Evolutionary conservation across 2,888 invertebrate species (phyloP), one percentile per base, ranked within the genome.

Genomic region (Tribolium freemani): DNA sequence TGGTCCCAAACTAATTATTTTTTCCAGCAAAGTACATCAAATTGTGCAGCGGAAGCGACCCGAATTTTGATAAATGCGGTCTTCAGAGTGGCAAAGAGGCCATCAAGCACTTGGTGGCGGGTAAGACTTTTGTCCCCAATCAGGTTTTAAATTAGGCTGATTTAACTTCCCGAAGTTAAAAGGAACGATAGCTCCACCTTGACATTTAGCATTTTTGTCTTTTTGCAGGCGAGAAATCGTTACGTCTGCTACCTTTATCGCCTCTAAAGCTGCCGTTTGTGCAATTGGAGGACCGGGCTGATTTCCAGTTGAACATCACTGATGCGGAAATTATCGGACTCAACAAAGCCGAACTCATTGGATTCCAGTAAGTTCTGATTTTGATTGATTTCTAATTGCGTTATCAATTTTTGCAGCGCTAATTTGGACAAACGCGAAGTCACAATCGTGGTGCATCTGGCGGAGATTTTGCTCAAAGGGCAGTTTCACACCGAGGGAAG

Each of bases 401-500:
- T 66, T 58, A 60, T 6, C 20, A 13, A 64, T 57, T 66, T 77
- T 76, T 69, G 16, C 56, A 80, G 78, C 1, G 46, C 71, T 9
- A 73, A 77, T 63, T 69, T 75, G 3, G 16, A 50, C 0, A 76
- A 75, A 48, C 54, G 66, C 11, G 16, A 60, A 0, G 31, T 73
- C 13, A 61, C 56, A 31, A 10, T 76, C 5, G 51, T 58, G 1
- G 16, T 76, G 3, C 53, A 68, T 9, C 13, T 57, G 8, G 16
- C 11, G 58, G 50, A 75, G 48, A 30, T 67, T 66, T 11, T 13
- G 11, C 5, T 75, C 1, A 54, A 68, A 20, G 72, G 77, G 1
- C 11, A 76, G 2, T 85, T 84, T 56, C 78, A 80, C n/a, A 79
- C 84, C 4, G 77, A 80, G 31, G 85, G 85, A 6, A 78, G 77